A percentile compares a stretch with the other conserved stretches of the same genome.
These are phyloP conservation scores for Psephotus haematonotus DNA, from an alignment of 2,113 vertebrate genomes.

Conservation along the genomic window DNA sequence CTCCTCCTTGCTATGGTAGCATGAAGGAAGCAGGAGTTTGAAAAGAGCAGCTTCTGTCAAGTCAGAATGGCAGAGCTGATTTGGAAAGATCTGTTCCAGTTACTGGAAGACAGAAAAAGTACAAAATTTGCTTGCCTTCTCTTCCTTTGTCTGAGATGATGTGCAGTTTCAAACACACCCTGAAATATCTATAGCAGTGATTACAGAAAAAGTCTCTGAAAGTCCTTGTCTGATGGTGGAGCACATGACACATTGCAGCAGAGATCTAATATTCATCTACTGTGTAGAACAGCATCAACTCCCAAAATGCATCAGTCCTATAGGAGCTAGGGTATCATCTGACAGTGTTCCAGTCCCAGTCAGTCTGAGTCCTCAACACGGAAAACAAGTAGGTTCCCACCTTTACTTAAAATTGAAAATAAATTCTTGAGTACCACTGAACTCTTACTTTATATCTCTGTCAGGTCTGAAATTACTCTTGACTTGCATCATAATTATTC, in stretches of 20 bases:
- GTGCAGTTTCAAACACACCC: not conserved
- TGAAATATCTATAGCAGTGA: not conserved
- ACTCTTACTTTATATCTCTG: not conserved
- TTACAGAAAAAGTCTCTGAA: not conserved
- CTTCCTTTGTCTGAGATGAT: slow-evolving; percentile 19
- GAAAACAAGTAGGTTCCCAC: not conserved
- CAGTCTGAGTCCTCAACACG: not conserved
- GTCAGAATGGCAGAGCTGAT: not conserved
- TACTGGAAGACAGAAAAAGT: not conserved
- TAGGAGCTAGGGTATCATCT: not conserved
- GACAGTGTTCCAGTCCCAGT: not conserved
- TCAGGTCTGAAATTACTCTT: not conserved
- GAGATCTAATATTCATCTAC: not conserved
- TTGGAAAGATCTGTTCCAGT: not conserved
- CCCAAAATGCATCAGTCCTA: not conserved
- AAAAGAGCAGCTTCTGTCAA: slow-evolving; percentile 16
- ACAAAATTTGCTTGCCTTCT: not conserved
- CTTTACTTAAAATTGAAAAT: not conserved
- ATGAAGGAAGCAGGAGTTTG: slow-evolving; percentile 19
- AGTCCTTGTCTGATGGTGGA: not conserved
- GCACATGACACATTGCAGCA: not conserved
- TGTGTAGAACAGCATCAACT: not conserved
- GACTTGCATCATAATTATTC: not conserved
- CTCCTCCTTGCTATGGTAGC: not conserved
- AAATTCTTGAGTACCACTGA: not conserved